Conservation (phyloP, 2,888 invertebrate species). For the Steinernema carpocapsae region DNA sequence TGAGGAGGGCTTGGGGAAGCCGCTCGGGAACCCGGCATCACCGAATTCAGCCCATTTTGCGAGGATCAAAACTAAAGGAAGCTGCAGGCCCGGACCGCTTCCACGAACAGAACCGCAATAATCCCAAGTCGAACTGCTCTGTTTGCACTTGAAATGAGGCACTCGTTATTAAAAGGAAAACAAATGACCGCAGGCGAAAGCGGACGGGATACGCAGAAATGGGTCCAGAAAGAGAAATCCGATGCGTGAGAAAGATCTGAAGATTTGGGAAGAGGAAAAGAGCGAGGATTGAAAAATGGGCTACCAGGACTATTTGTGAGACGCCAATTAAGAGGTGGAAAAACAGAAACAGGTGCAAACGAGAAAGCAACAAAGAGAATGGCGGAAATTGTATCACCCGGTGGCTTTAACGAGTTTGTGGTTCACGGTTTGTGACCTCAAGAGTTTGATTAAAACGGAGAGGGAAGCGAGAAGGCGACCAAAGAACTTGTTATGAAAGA, state of each 20-base stretch:
- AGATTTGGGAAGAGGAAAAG: too few relatives aligned
- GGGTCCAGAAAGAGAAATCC: slow-evolving; percentile 7
- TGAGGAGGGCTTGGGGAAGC: neutral
- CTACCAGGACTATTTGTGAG: too few relatives aligned
- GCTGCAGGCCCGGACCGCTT: neutral
- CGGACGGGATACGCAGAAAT: neutral
- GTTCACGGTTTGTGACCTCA: too few relatives aligned
- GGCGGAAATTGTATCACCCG: too few relatives aligned
- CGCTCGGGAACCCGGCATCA: neutral
- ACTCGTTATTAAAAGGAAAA: neutral
- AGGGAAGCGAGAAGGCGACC: too few relatives aligned
- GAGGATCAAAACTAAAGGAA: neutral
- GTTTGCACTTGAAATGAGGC: neutral
- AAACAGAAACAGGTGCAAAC: too few relatives aligned
- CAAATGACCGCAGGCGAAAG: neutral
- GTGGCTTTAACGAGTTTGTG: too few relatives aligned
- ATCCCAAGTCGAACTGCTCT: neutral
- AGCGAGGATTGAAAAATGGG: too few relatives aligned
- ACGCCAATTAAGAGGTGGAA: too few relatives aligned
- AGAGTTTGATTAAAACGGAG: too few relatives aligned
- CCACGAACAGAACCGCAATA: neutral
- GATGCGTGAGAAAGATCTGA: neutral
- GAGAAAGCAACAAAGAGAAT: too few relatives aligned
- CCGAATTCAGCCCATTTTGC: neutral
- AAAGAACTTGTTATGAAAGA: too few relatives aligned